These are phyloP conservation scores for Melanerpes aurifrons DNA, from an alignment of 2,113 vertebrate genomes.

Conservation along the genomic window DNA sequence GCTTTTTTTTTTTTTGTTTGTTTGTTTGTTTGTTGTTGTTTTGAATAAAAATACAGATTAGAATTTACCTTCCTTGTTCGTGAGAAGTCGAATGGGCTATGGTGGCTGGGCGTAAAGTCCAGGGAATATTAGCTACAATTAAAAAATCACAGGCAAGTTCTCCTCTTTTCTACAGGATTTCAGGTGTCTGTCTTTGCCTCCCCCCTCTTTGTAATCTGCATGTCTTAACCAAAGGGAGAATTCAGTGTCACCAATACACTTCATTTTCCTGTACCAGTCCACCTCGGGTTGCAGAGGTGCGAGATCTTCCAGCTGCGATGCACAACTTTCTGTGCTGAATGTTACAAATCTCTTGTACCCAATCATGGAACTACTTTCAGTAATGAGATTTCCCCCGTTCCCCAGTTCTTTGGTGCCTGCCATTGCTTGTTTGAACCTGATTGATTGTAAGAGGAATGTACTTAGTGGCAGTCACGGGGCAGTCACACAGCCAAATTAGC, in stretches of 20 bases:
- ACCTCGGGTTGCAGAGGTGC: slow-evolving; percentile 56
- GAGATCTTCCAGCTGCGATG: slow-evolving; percentile 51
- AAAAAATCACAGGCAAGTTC: slow-evolving; percentile 70
- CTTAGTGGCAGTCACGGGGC: slow-evolving; percentile 66
- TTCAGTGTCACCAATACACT: not conserved
- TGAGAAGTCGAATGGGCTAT: slow-evolving; percentile 55
- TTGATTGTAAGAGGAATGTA: slow-evolving; percentile 74
- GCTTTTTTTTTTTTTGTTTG: slow-evolving; percentile 88
- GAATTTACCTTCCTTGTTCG: slow-evolving; percentile 77
- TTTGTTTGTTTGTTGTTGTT: slow-evolving; percentile 69
- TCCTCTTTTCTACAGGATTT: slow-evolving; percentile 79
- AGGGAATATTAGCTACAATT: slow-evolving; percentile 64
- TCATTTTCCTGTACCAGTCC: slow-evolving; percentile 56
- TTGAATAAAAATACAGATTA: slow-evolving; percentile 85
- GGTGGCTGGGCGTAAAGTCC: slow-evolving; percentile 71
- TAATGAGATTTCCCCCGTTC: slow-evolving; percentile 42
- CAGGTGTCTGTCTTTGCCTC: slow-evolving; percentile 3
- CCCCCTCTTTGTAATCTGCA: slow-evolving; percentile 58
- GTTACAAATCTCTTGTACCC: slow-evolving; percentile 35
- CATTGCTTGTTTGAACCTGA: slow-evolving; percentile 66
- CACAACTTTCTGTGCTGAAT: slow-evolving; percentile 57
- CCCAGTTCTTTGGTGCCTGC: slow-evolving; percentile 61
- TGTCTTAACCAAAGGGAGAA: slow-evolving; percentile 74
- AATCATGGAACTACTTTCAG: slow-evolving; percentile 46
- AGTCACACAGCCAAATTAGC: slow-evolving; percentile 74